These are phyloP conservation scores for Anthoscopus minutus DNA, from an alignment of 2,113 vertebrate genomes.

Conservation along the genomic window DNA sequence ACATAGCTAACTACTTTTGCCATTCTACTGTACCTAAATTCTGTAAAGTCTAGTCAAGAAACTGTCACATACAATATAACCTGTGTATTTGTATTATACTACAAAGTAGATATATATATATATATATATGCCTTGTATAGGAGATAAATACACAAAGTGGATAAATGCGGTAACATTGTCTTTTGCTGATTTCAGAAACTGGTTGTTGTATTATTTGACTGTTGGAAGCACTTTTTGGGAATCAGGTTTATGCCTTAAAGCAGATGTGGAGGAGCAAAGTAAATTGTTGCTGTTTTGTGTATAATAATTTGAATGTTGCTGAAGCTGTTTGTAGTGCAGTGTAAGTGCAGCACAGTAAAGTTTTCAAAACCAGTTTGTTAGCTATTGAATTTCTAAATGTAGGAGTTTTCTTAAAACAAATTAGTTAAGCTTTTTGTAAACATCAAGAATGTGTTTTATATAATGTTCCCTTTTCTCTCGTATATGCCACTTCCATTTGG, in stretches of 20 bases:
- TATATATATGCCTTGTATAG: not conserved
- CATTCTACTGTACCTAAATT: not conserved
- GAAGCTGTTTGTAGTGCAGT: not conserved
- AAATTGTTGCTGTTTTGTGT: not conserved
- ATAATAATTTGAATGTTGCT: not conserved
- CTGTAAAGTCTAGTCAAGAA: not conserved
- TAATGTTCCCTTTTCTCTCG: not conserved
- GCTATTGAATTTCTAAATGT: not conserved
- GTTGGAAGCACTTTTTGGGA: not conserved
- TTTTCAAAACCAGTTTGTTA: not conserved
- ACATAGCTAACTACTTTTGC: not conserved
- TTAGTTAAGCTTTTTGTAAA: not conserved
- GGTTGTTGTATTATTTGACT: not conserved
- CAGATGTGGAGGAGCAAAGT: not conserved
- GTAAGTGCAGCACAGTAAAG: not conserved
- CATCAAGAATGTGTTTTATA: not conserved
- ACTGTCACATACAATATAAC: not conserved
- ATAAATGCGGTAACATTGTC: not conserved
- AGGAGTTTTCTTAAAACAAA: not conserved
- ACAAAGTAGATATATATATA: too few species aligned
- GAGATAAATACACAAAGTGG: not conserved
- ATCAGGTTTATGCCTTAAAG: not conserved
- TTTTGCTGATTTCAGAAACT: not conserved
- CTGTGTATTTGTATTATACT: not conserved
- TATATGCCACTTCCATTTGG: constrained; percentile 8